Base-by-base conservation (phyloP, 2,888 invertebrate species). In the Apotomis turbidana region DNA sequence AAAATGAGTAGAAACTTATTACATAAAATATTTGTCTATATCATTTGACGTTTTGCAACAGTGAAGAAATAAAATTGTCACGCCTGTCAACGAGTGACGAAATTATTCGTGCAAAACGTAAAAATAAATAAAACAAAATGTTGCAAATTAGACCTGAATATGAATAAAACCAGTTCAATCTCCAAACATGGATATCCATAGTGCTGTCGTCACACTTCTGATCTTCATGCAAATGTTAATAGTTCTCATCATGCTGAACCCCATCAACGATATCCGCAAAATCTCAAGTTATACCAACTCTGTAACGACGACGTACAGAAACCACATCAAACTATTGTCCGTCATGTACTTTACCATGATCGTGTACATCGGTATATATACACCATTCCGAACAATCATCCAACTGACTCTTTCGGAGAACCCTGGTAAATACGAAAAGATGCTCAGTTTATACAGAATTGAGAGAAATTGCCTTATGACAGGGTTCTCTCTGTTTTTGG, bases 401-500 rank as follows among this genome's bases (percentile, higher is more conserved):
- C 78, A 73, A 12, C 70, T 91, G 54, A 85, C 89, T 12, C 84
- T 85, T 10, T 74, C 64, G 2, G 75, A 79, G 3, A 52, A 75
- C 1, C 66, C 86, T 0, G 78, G 80, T 10, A 81, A 86, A 2
- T 79, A 82, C 52, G 86, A 91, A 0, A 90, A 89, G 74, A 5
- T 87, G 3, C 58, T 83, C 0, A 61, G 89, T 2, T 72, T 90
- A 1, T 83, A 80, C 57, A 82, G 79, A n/a, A 79, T 88, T 0
- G 90, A 90, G 72, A 90, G 87, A 79, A 88, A 88, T 71, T 91
- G 90, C 70, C 83, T 88, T 0, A 84, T 90, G 12, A 85, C 91
- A 70, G 91, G 90, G n/a, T 90, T 90, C 68, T 91, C 91, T 0
- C 80, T 91, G 10, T 91, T 90, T 70, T 76, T 92, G 52, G 83